phyloP scores from a whole-genome alignment of 2,113 vertebrate species.

The Lophochroa leadbeateri region DNA sequence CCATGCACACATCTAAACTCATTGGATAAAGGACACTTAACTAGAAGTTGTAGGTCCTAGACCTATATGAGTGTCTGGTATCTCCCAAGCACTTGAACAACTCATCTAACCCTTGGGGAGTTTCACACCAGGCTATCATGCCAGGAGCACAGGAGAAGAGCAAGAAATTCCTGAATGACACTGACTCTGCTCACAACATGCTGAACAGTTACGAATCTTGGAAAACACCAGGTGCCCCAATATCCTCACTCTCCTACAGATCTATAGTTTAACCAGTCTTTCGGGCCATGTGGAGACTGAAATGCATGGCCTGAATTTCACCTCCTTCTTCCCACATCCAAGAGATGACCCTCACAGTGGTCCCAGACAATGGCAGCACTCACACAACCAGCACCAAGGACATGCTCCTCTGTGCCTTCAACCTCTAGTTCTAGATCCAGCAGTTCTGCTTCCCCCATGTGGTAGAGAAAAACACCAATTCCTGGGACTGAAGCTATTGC shows the following conservation, averaged over 20 bases:
- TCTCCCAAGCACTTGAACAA: background rate
- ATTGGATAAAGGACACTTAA: background rate
- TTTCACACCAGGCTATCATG: background rate
- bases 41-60: background rate
- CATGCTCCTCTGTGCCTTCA: background rate
- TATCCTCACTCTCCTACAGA: background rate
- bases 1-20: accelerated
- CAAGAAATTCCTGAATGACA: background rate
- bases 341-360: background rate
- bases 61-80: background rate
- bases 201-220: background rate
- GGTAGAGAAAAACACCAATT: background rate
- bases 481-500: background rate
- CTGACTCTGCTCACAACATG: background rate
- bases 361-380: background rate
- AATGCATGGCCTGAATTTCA: background rate
- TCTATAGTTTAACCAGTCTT: background rate
- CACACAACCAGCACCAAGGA: background rate
- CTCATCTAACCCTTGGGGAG: background rate
- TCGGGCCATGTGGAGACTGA: background rate
- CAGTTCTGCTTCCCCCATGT: background rate
- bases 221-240: background rate
- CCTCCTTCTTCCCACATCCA: background rate
- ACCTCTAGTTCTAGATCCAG: background rate
- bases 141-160: background rate